Conservation (phyloP, 2,888 invertebrate species). For the Heliconius ethilla region DNA sequence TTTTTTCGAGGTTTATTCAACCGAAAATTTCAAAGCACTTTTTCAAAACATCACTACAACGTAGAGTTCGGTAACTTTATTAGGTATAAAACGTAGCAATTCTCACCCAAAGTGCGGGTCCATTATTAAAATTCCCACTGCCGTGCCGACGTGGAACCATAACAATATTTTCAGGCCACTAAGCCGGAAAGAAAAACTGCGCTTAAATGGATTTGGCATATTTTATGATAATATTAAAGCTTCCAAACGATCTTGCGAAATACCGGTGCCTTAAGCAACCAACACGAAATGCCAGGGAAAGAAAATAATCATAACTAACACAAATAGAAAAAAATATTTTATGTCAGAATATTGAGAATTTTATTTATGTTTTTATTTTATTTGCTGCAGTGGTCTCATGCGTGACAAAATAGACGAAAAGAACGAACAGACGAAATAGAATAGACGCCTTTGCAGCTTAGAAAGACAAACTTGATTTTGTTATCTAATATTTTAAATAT, state of each 20-base stretch:
- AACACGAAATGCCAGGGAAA: background rate
- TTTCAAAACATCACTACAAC: slow-evolving; percentile 31
- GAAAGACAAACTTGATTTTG: too few relatives aligned
- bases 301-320: background rate
- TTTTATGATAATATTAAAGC: slow-evolving; percentile 59
- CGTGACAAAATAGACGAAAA: too few relatives aligned
- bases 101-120: slow-evolving; percentile 43
- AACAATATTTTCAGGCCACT: slow-evolving; percentile 69
- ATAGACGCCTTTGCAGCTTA: too few relatives aligned
- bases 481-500: too few relatives aligned
- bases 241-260: slow-evolving; percentile 51
- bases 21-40: slow-evolving; percentile 28
- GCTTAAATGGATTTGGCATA: slow-evolving; percentile 71
- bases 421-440: too few relatives aligned
- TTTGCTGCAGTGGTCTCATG: too few relatives aligned
- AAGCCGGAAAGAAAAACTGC: slow-evolving; percentile 67
- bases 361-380: background rate
- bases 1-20: slow-evolving; percentile 26
- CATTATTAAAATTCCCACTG: slow-evolving; percentile 58
- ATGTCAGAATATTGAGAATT: background rate
- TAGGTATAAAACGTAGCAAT: slow-evolving; percentile 48
- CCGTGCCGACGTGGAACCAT: slow-evolving; percentile 58
- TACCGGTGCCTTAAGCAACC: slow-evolving; percentile 41
- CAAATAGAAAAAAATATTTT: background rate
- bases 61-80: slow-evolving; percentile 45